Base-by-base conservation (phyloP, 1,140 invertebrate genomes). In the Aporrectodea caliginosa region DNA sequence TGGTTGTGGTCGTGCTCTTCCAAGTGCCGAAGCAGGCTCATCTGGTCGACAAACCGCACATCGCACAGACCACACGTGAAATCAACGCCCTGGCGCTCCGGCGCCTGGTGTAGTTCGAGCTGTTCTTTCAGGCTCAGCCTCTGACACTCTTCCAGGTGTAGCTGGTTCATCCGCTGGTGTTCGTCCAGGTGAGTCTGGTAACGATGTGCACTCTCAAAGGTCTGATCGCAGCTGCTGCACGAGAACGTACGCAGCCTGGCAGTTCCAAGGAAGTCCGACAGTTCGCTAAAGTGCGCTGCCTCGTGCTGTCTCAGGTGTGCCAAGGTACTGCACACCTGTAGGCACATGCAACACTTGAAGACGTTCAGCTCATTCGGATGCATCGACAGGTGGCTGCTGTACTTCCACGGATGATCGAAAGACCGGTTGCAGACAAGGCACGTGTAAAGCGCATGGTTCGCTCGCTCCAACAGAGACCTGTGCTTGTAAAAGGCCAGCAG, bases 271-370 rank as follows among this genome's bases (percentile, higher is more conserved):
- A 12, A 58, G 6, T 77, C 34, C 6, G 71, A 27, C n/a, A 43
- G 34, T 0, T 1, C 71, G 43, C 22, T 43, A 34, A 79, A 34
- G 27, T 79, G 78, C 32, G 69, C 58, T 1, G 58, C 35, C 31
- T 79, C 32, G 30, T 79, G 78, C 2, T 32, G 78, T 6, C 35
- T 34, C 30, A 79, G 72, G 32, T 22, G 31, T 2, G 32, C 34
- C 1, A 74, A 30, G 6, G 78, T 74, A 29, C 27, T 22, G 35
- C 71, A 75, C 6, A 79, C 32, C 32, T 79, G 78, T 16, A 70
- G 78, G 58, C 78, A 79, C 34, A 79, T 27, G 43, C 32, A 73
- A 34, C 78, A 79, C 73, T 79, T 71, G 31, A 79, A 79, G 27
- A 79, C 73, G 43, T 79, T 79, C n/a, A 58, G n/a, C 72, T 79